A percentile compares a stretch with the other conserved stretches of the same genome.
Conservation (phyloP, 2,888 invertebrate genomes). For the Conomelus anceps region DNA sequence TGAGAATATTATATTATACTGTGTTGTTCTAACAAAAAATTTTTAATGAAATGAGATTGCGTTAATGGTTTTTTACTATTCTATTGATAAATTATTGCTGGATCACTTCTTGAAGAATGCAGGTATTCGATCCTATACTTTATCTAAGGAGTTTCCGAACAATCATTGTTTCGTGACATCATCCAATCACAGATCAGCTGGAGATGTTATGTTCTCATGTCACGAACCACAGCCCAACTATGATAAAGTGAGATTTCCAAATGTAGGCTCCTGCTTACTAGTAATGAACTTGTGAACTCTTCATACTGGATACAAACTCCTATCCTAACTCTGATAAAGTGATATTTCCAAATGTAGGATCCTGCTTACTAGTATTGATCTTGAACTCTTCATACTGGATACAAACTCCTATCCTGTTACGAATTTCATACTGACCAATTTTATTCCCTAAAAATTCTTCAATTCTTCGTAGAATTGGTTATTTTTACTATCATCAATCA, state of each 20-base stretch:
- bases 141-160: not conserved
- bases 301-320: too few species aligned
- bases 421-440: too few species aligned
- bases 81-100: not conserved
- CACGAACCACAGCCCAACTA: not conserved
- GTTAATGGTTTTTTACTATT: not conserved
- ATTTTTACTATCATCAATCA: too few species aligned
- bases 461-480: too few species aligned
- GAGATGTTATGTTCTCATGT: not conserved
- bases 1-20: too few species aligned
- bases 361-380: too few species aligned
- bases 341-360: too few species aligned
- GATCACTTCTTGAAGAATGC: not conserved
- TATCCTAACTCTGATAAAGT: too few species aligned
- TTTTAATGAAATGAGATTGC: not conserved
- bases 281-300: not conserved
- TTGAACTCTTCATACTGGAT: too few species aligned
- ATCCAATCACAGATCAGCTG: not conserved
- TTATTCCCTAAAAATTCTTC: too few species aligned
- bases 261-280: not conserved
- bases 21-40: too few species aligned
- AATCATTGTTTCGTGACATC: not conserved
- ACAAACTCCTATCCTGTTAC: too few species aligned
- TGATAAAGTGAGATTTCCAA: not conserved
- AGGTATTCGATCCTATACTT: not conserved